Percentiles rank a stretch among this genome's conserved stretches.
phyloP scores from a whole-genome alignment of 1,140 invertebrate species.

The Zophobas morio region DNA sequence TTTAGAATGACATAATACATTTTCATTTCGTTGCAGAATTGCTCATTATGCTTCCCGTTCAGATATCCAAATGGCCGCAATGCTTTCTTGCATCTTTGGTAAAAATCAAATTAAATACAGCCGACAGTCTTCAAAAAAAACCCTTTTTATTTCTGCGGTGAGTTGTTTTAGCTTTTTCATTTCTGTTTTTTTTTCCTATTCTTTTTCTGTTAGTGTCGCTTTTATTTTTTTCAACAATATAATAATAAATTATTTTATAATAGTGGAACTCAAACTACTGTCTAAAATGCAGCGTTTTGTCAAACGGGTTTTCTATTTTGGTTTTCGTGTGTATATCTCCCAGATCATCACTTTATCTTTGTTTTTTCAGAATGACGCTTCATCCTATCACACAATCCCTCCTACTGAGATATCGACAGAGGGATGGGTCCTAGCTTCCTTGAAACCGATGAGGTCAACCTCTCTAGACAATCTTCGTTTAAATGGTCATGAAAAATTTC shows the following conservation, averaged over 20 bases:
- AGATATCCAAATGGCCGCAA: constrained; percentile 94
- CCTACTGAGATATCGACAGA: constrained; percentile 86
- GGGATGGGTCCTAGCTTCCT: constrained; percentile 78
- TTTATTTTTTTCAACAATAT: too few relatives aligned
- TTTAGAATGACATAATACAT: background rate
- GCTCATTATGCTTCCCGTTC: constrained; percentile 82
- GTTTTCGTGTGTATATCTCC: too few relatives aligned
- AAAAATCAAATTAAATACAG: constrained; percentile 64
- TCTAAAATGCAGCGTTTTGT: too few relatives aligned
- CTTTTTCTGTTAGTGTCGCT: background rate
- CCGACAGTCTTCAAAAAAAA: constrained; percentile 63
- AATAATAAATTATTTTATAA: too few relatives aligned
- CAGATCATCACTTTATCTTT: background rate
- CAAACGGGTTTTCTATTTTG: constrained; percentile 6
- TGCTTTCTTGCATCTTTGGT: constrained; percentile 91
- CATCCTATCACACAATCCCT: constrained; percentile 93
- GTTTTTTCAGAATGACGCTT: constrained; percentile 72
- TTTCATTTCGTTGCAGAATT: constrained; percentile 72
- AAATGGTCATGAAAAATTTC: constrained; percentile 56
- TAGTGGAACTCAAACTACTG: too few relatives aligned
- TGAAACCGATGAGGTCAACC: constrained; percentile 76
- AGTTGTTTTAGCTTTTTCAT: constrained; percentile 56
- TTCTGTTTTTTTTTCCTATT: constrained; percentile 4
- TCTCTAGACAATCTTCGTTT: constrained; percentile 81
- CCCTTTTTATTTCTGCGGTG: constrained; percentile 63